A percentile compares a stretch with the other conserved stretches of the same genome.
These are phyloP conservation scores for Cairina moschata DNA, from an alignment of 2,113 vertebrate genomes.

Conservation along the genomic window DNA sequence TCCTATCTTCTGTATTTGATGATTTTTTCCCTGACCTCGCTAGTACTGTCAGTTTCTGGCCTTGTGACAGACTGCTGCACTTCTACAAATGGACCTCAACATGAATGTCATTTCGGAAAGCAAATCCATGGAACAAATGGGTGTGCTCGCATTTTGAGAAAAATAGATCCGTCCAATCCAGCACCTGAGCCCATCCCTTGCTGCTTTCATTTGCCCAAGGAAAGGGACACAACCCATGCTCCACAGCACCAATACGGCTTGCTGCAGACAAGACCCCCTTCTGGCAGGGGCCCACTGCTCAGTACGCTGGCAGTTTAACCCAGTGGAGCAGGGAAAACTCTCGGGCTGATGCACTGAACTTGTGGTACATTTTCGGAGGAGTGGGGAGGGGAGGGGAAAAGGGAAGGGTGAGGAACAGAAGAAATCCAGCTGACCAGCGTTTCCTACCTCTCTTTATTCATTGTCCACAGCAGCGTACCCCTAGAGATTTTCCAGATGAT, in stretches of 20 bases:
- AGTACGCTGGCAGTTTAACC: conserved; percentile 43
- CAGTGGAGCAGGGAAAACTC: conserved; percentile 57
- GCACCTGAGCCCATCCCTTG: conserved; percentile 80
- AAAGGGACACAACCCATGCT: conserved; percentile 81
- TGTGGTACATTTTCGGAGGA: neutral
- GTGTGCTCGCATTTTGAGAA: conserved; percentile 6
- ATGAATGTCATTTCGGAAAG: neutral
- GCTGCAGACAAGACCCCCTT: conserved; percentile 57
- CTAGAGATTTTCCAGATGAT: conserved; percentile 77
- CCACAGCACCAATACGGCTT: conserved; percentile 80
- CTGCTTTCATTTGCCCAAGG: conserved; percentile 76
- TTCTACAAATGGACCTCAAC: neutral
- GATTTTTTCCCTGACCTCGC: neutral
- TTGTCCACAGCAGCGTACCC: conserved; percentile 25
- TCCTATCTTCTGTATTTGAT: neutral
- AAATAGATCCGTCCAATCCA: conserved; percentile 52
- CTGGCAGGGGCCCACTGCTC: conserved; percentile 32
- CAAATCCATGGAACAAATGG: neutral
- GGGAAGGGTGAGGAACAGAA: neutral
- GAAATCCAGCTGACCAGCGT: conserved; percentile 17
- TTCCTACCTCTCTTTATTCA: conserved; percentile 48
- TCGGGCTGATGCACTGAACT: conserved; percentile 52
- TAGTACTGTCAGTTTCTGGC: neutral
- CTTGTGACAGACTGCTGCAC: neutral
- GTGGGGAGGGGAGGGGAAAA: neutral